Conservation (phyloP, 1,140 invertebrate species). For the Conus ventricosus region DNA sequence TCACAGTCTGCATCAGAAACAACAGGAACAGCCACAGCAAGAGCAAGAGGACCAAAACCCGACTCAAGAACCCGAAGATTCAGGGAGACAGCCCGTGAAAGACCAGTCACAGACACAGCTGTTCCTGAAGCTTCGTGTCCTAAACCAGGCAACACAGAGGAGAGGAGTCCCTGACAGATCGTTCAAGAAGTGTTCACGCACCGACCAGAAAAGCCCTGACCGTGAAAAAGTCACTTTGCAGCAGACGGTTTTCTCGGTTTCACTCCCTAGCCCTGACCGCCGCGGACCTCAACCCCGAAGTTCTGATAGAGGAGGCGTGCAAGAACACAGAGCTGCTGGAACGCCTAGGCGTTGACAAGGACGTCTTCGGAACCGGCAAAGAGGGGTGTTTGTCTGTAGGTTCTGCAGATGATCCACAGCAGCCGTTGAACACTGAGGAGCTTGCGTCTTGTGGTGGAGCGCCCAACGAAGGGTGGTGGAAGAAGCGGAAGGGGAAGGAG, state of each 20-base stretch:
- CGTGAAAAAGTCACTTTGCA: neutral
- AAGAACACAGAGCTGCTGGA: constrained; percentile 20
- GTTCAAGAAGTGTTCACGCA: neutral
- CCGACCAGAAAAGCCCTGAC: neutral
- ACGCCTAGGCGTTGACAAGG: constrained; percentile 17
- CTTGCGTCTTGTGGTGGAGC: neutral
- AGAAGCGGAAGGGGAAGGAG: neutral
- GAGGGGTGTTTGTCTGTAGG: neutral
- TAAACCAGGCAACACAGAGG: neutral
- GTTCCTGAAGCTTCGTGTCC: neutral
- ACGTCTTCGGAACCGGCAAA: neutral
- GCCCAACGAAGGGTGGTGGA: neutral
- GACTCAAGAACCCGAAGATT: neutral
- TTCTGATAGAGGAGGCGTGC: constrained; percentile 1
- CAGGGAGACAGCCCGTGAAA: neutral
- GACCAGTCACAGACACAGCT: neutral
- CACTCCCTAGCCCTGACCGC: neutral
- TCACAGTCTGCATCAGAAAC: neutral
- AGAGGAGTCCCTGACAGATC: neutral
- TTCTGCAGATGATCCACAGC: neutral
- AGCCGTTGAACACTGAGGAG: neutral
- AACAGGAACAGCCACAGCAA: neutral
- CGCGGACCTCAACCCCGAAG: neutral
- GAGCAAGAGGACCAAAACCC: neutral
- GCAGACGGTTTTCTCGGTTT: neutral